Evolutionary conservation across 2,888 invertebrate species (phyloP).

Genomic region (Drosophila algonquin): DNA sequence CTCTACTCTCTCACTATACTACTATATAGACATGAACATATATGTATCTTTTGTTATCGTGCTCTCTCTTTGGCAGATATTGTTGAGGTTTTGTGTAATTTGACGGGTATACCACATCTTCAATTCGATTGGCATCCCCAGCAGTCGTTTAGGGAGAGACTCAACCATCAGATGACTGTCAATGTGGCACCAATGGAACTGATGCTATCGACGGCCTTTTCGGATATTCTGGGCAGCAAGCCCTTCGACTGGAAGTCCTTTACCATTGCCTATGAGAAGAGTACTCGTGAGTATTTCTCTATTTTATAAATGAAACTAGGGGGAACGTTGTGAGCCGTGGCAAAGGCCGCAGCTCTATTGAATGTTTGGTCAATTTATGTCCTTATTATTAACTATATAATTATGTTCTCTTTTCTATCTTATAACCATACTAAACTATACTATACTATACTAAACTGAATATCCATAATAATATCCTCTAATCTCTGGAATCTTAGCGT

Average conservation of each 20-base stretch:
- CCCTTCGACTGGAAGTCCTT: conserved; percentile 91
- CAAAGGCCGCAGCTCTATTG: too few relatives aligned
- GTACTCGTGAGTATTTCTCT: conserved; percentile 86
- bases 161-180: conserved; percentile 86
- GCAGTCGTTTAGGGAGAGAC: conserved; percentile 78
- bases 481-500: not conserved
- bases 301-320: not conserved
- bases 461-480: too few relatives aligned
- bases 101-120: conserved; percentile 87
- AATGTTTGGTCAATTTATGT: not conserved
- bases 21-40: too few relatives aligned
- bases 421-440: not conserved
- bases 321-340: too few relatives aligned
- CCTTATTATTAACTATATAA: not conserved
- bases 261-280: conserved; percentile 92
- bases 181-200: conserved; percentile 90
- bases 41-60: not conserved
- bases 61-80: conserved; percentile 72
- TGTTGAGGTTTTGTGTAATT: conserved; percentile 86
- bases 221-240: conserved; percentile 87
- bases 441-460: too few relatives aligned
- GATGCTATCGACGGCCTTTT: conserved; percentile 88
- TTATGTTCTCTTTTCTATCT: not conserved
- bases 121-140: conserved; percentile 87
- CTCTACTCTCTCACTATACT: not conserved